Percentiles rank a stretch among this genome's conserved stretches.
Evolutionary conservation across 2,797 vertebrate species (phyloP).

Genomic region (Pelochelys cantorii): DNA sequence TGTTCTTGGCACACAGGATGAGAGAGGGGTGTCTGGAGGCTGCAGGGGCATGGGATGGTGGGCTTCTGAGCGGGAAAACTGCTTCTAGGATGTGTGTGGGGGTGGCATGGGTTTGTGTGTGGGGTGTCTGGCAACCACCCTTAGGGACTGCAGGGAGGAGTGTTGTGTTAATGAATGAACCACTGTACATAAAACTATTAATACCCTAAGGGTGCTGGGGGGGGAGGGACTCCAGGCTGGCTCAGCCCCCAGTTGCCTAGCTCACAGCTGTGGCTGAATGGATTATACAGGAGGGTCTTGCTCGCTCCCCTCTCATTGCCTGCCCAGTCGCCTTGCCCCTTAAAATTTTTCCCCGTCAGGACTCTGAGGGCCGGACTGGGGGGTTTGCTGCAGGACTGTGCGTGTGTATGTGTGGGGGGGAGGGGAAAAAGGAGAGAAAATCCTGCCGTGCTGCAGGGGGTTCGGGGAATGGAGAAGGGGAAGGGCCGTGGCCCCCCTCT

Average conservation of each 20-base stretch:
- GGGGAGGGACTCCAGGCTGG: background rate
- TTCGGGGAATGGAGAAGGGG: background rate
- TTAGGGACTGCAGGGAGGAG: background rate
- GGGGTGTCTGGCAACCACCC: background rate
- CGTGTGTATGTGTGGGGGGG: background rate
- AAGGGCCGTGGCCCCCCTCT: background rate
- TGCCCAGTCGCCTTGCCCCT: background rate
- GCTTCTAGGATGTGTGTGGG: slow-evolving; percentile 17
- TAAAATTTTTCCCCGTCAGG: background rate
- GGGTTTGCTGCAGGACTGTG: background rate
- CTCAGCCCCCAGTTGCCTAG: background rate
- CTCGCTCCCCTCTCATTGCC: background rate
- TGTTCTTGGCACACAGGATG: slow-evolving; percentile 28
- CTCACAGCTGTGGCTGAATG: background rate
- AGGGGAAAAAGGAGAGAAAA: background rate
- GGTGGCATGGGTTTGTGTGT: background rate
- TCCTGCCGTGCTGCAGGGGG: background rate
- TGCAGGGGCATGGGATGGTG: background rate
- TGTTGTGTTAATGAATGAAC: background rate
- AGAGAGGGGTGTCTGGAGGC: slow-evolving; percentile 4
- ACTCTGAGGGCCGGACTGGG: background rate
- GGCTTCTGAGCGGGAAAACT: slow-evolving; percentile 22
- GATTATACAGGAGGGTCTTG: background rate
- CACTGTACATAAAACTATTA: background rate
- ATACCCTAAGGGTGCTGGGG: background rate